Evolutionary conservation across 2,888 invertebrate species (phyloP), one percentile per base, ranked within the genome.

Genomic region (Drosophila greeni): DNA sequence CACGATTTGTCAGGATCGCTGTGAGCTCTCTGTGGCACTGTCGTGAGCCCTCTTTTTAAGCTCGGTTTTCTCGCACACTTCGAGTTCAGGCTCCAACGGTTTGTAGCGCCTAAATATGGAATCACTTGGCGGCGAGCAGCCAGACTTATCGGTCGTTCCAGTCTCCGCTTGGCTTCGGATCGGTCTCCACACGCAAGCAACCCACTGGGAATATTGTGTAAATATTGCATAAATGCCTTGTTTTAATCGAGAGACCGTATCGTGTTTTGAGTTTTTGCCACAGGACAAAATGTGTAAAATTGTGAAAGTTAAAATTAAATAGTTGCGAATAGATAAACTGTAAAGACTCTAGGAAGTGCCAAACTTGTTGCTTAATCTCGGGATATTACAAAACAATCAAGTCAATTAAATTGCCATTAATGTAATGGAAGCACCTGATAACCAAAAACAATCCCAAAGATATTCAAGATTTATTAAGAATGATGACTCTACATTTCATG

Each of bases 71-170:
- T 18, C 20, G 16, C 23, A 14, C 14, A 47, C 9, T 26, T 42
- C 2, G 20, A 37, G 34, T 37, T 14, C 37, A 66, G 57, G 57
- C 60, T 74, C 74, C 74, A 53, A 66, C 36, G 54, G 33, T 37
- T 53, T 37, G 42, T 53, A 47, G 60, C 55, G 53, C 49, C 49
- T 26, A 20, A 39, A 48, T 53, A 58, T 70, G 34, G 48, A 65
- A 53, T 75, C 74, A 83, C 73, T 83, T 70, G 58, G 26, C 42
- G 60, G 24, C 64, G 60, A 60, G 59, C 75, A 66, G 43, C 66
- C 65, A 51, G 71, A 49, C 71, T 51, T 61, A 73, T 39, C 83
- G 75, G 83, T 82, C 77, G 78, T 53, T 55, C 20, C 57, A 39
- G 48, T 43, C 67, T 33, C 31, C 42, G 43, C 53, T 62, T 65